phyloP scores from a whole-genome alignment of 37 sponge, comb jelly and placozoan species.

The Halichondria panicea region DNA sequence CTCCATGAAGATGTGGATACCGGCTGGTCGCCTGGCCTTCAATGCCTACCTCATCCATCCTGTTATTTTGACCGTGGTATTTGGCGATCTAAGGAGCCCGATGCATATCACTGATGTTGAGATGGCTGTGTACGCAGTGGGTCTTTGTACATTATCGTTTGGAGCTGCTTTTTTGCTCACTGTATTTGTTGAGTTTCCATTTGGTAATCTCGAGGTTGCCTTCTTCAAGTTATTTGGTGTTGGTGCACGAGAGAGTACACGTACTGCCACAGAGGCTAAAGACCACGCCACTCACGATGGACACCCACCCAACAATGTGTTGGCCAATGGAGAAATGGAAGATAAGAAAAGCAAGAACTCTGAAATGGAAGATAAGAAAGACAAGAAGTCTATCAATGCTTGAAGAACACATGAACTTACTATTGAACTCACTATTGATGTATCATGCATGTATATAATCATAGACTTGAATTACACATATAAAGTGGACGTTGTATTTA shows the following conservation, averaged over 20 bases:
- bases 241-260: slow-evolving; percentile 12
- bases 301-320: too few relatives aligned
- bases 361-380: too few relatives aligned
- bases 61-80: slow-evolving; percentile 57
- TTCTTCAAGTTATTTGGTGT: slow-evolving; percentile 54
- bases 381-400: too few relatives aligned
- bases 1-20: slow-evolving; percentile 86
- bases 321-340: too few relatives aligned
- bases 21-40: slow-evolving; percentile 86
- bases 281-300: too few relatives aligned
- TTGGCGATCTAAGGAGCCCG: slow-evolving; percentile 9
- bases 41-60: slow-evolving; percentile 86
- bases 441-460: too few relatives aligned
- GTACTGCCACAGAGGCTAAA: too few relatives aligned
- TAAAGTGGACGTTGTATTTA: too few relatives aligned
- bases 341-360: too few relatives aligned
- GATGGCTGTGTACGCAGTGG: slow-evolving; percentile 44
- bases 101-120: slow-evolving; percentile 38
- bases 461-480: too few relatives aligned
- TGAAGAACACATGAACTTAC: too few relatives aligned
- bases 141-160: slow-evolving; percentile 60
- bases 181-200: slow-evolving; percentile 72
- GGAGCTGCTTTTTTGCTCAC: slow-evolving; percentile 59
- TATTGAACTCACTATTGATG: too few relatives aligned
- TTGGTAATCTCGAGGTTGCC: slow-evolving; percentile 56